Evolutionary conservation across 2,797 vertebrate genomes (phyloP).

Genomic region (Anabacerthia variegaticeps): DNA sequence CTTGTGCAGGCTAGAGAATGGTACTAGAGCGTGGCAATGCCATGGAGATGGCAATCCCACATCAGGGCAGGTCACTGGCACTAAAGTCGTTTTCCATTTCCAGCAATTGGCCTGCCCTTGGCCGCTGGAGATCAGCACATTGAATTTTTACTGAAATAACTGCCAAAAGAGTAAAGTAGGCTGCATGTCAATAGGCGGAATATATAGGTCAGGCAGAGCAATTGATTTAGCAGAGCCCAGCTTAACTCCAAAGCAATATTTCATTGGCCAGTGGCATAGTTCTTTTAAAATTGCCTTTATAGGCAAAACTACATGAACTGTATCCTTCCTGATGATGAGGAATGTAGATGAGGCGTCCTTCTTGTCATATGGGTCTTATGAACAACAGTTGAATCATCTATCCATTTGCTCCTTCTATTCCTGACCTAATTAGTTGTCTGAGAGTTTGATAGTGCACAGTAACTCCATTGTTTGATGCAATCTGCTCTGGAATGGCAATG

Average conservation of each 20-base stretch:
- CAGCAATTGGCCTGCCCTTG: conserved; percentile 1
- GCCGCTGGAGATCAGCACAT: conserved; percentile 10
- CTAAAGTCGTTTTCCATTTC: neutral
- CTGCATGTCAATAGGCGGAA: neutral
- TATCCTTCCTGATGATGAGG: neutral
- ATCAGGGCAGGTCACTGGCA: neutral
- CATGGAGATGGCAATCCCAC: neutral
- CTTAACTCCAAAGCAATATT: neutral
- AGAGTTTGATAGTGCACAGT: conserved; percentile 43
- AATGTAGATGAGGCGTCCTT: conserved; percentile 43
- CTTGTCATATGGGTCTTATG: conserved; percentile 13
- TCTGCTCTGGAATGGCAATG: neutral
- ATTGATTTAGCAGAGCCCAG: conserved; percentile 29
- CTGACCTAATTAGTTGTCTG: conserved; percentile 55
- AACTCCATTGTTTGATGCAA: conserved; percentile 39
- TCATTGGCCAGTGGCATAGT: neutral
- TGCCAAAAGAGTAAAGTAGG: conserved; percentile 46
- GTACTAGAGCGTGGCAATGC: fast-evolving
- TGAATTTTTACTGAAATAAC: conserved; percentile 33
- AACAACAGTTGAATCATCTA: conserved; percentile 47
- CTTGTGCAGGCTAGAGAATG: neutral
- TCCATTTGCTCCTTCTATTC: conserved; percentile 42
- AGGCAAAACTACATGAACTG: neutral
- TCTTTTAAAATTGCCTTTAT: neutral
- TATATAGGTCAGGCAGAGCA: conserved; percentile 38